Conservation (phyloP, 2,797 vertebrate species). For the Otus scops region DNA sequence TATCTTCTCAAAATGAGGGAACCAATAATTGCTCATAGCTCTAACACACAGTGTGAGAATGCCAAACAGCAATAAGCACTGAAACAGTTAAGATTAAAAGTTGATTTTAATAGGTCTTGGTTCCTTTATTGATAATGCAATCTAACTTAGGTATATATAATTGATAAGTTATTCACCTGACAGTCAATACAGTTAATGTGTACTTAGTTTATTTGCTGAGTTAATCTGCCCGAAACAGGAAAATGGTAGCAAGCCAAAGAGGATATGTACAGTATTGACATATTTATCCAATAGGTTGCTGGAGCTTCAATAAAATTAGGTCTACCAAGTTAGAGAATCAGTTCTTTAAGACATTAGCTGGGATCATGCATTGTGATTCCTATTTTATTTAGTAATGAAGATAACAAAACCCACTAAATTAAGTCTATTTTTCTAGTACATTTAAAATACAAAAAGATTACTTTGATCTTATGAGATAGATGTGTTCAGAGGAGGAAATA, state of each 20-base stretch:
- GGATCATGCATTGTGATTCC: not conserved
- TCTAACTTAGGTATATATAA: slow-evolving; percentile 29
- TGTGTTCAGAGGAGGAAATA: not conserved
- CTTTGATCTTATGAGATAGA: not conserved
- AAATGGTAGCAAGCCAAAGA: slow-evolving; percentile 5
- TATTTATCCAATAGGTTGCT: not conserved
- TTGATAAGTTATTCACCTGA: slow-evolving; percentile 39
- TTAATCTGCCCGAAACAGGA: slow-evolving; percentile 33
- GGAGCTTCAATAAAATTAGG: not conserved
- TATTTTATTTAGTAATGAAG: not conserved
- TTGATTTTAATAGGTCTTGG: slow-evolving; percentile 20
- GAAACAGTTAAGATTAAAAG: slow-evolving; percentile 34
- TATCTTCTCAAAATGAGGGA: not conserved
- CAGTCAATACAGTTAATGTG: slow-evolving; percentile 37
- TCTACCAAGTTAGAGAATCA: not conserved
- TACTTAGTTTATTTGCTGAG: slow-evolving; percentile 44
- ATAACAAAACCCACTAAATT: not conserved
- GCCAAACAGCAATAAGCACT: not conserved
- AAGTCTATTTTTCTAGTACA: not conserved
- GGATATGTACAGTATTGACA: not conserved
- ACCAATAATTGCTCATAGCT: not conserved
- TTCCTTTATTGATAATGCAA: slow-evolving; percentile 46
- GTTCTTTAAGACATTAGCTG: not conserved
- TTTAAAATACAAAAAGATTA: not conserved
- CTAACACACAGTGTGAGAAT: not conserved